Percentiles rank a stretch among this genome's conserved stretches.
Evolutionary conservation across 2,888 invertebrate species (phyloP).

Genomic region (Drosophila picticornis): DNA sequence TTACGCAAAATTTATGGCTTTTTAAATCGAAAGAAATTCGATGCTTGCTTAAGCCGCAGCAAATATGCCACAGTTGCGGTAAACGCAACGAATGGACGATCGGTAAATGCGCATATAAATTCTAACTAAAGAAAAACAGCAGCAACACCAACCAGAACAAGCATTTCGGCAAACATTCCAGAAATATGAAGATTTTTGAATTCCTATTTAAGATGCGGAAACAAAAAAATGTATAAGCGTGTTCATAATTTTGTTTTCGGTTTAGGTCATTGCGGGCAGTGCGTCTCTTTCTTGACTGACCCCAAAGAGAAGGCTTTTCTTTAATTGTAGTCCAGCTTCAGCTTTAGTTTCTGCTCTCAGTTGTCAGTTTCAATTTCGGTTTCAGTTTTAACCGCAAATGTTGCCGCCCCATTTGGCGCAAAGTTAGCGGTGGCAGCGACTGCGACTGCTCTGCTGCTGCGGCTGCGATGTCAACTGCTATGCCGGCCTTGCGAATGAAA

Average conservation of each 20-base stretch:
- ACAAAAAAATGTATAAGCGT: conserved; percentile 9
- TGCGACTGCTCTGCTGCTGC: conserved; percentile 16
- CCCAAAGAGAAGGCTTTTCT: conserved; percentile 27
- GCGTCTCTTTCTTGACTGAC: conserved; percentile 18
- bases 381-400: conserved; percentile 41
- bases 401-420: conserved; percentile 64
- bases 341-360: neutral
- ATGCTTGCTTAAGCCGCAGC: conserved; percentile 64
- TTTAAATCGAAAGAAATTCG: conserved; percentile 77
- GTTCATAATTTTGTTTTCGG: conserved; percentile 17
- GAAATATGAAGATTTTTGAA: conserved; percentile 64
- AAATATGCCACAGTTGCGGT: conserved; percentile 27
- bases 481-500: conserved; percentile 69
- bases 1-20: conserved; percentile 60
- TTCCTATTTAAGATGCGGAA: conserved; percentile 45
- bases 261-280: conserved; percentile 10
- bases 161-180: conserved; percentile 34
- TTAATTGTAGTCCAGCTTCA: conserved; percentile 45
- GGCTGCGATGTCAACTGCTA: conserved; percentile 42
- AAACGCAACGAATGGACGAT: neutral
- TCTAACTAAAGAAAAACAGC: conserved; percentile 20
- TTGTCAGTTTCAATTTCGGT: conserved; percentile 8
- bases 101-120: conserved; percentile 16
- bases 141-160: conserved; percentile 2
- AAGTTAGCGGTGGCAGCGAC: neutral